These are phyloP conservation scores for Sitta carolinensis DNA, from an alignment of 2,797 vertebrate genomes.

Conservation along the genomic window DNA sequence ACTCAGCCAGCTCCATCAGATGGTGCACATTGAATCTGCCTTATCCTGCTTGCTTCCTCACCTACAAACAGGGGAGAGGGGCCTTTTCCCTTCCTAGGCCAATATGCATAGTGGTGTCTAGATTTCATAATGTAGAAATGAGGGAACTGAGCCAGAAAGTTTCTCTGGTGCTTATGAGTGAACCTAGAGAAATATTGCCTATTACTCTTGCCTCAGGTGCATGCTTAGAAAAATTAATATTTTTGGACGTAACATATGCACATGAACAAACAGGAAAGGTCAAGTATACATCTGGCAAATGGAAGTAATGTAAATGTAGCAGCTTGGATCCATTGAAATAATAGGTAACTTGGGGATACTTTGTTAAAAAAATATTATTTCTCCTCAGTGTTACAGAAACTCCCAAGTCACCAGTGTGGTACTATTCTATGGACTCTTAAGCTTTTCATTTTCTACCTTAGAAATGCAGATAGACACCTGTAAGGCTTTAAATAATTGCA, in stretches of 20 bases:
- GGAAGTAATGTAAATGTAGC: not conserved
- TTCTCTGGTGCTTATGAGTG: not conserved
- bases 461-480: not conserved
- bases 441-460: not conserved
- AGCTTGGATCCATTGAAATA: constrained; percentile 3
- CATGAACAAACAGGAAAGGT: constrained; percentile 11
- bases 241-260: not conserved
- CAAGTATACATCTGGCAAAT: not conserved
- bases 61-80: not conserved
- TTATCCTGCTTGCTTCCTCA: not conserved
- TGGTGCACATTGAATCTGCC: not conserved
- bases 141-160: not conserved
- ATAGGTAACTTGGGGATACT: not conserved
- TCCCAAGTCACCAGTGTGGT: not conserved
- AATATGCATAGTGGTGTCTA: not conserved
- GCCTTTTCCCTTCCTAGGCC: not conserved
- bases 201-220: not conserved
- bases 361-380: not conserved
- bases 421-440: not conserved
- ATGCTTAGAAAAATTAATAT: not conserved
- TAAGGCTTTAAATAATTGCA: not conserved
- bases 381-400: not conserved
- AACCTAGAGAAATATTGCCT: not conserved
- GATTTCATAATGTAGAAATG: not conserved
- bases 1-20: not conserved